phyloP scores from a whole-genome alignment of 2,797 vertebrate genomes.

The Propithecus deckenii region DNA sequence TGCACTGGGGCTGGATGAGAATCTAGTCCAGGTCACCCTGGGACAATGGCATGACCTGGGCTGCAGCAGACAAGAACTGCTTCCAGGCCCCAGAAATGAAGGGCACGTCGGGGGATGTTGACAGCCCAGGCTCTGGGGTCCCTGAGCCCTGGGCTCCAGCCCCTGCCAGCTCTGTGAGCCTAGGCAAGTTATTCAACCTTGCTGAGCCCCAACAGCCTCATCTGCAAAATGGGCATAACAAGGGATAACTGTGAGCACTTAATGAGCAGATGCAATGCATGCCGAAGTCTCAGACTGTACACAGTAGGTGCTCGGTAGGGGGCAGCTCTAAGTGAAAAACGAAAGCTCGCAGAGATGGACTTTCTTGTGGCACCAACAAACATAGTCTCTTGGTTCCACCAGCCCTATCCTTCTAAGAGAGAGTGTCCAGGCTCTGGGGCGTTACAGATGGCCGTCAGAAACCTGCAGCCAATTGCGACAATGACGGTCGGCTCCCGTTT shows the following conservation, averaged over 20 bases:
- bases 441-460: not conserved
- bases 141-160: not conserved
- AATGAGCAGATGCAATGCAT: accelerated
- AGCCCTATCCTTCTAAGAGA: not conserved
- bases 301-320: accelerated
- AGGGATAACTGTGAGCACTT: not conserved
- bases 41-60: not conserved
- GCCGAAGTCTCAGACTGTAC: not conserved
- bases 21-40: not conserved
- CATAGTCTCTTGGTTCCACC: not conserved
- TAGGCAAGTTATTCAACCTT: not conserved
- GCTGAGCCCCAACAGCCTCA: not conserved
- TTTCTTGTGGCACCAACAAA: not conserved
- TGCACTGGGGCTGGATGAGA: not conserved
- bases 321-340: not conserved
- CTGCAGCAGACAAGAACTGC: not conserved
- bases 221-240: not conserved
- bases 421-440: too few species aligned
- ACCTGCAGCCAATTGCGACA: not conserved
- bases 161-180: not conserved
- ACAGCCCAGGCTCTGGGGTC: not conserved
- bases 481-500: accelerated
- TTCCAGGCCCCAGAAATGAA: not conserved
- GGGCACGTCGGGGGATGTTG: accelerated
- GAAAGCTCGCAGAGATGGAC: not conserved